These are phyloP conservation scores for Embidobia sp. DNA, from an alignment of 2,888 invertebrate genomes.

Conservation along the genomic window DNA sequence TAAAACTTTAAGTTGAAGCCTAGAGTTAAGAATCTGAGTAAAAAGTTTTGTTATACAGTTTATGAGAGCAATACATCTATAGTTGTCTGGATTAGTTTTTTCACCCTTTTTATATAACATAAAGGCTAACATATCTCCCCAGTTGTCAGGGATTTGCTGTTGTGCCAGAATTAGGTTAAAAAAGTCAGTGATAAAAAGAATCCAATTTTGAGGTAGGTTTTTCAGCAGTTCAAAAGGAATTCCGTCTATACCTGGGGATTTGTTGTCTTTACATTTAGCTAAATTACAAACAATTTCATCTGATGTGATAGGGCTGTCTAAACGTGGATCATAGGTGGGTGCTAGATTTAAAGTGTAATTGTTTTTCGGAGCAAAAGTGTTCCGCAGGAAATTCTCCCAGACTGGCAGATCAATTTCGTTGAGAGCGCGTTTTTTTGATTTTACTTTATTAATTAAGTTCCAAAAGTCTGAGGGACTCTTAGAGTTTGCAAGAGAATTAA, in stretches of 20 bases:
- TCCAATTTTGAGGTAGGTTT: constrained; percentile 1
- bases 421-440: not conserved
- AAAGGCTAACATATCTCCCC: too few relatives aligned
- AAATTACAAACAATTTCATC: not conserved
- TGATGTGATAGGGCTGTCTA: not conserved
- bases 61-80: constrained; percentile 8
- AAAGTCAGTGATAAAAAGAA: too few relatives aligned
- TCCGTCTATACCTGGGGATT: not conserved
- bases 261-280: not conserved
- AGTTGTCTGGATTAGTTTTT: not conserved
- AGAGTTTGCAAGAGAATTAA: not conserved
- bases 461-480: not conserved
- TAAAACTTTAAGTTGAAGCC: too few relatives aligned
- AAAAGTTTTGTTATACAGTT: constrained; percentile 13
- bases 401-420: not conserved
- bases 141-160: too few relatives aligned
- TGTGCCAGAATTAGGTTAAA: too few relatives aligned
- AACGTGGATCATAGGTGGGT: not conserved
- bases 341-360: not conserved
- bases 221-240: not conserved
- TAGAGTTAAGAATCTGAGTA: not conserved
- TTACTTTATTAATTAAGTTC: not conserved
- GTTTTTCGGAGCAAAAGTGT: not conserved
- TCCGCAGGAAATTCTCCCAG: not conserved
- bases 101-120: constrained; percentile 7